Conservation (phyloP, 2,797 vertebrate species). For the Eurystomus glaucurus region DNA sequence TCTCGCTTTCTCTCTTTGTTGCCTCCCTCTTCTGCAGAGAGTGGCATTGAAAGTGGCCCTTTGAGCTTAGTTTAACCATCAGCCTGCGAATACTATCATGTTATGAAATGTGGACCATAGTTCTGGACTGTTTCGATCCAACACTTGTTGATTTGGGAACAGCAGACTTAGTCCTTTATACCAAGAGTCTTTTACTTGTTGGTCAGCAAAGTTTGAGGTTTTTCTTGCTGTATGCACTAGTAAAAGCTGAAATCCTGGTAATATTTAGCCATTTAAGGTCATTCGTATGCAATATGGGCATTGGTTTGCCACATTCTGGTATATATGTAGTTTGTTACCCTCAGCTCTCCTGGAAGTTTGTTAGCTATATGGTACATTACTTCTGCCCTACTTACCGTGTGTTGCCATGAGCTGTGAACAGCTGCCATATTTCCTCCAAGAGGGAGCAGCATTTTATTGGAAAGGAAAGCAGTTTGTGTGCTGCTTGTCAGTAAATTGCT, state of each 20-base stretch:
- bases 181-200: neutral
- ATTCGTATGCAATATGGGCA: neutral
- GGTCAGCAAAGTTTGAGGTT: neutral
- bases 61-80: neutral
- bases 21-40: neutral
- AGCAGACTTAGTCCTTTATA: neutral
- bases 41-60: neutral
- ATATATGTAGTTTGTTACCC: neutral
- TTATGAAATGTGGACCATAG: neutral
- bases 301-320: neutral
- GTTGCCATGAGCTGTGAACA: neutral
- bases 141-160: neutral
- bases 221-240: neutral
- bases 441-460: slow-evolving; percentile 10
- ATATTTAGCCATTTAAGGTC: neutral
- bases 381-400: slow-evolving; percentile 37
- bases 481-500: slow-evolving; percentile 23
- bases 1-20: neutral
- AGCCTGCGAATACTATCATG: neutral
- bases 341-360: neutral
- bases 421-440: neutral
- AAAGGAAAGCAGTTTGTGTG: neutral
- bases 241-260: neutral
- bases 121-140: neutral
- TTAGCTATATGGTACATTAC: neutral